These are phyloP conservation scores for Aplysina aerophoba DNA, from an alignment of 37 sponge, comb jelly and placozoan species.

Conservation along the genomic window DNA sequence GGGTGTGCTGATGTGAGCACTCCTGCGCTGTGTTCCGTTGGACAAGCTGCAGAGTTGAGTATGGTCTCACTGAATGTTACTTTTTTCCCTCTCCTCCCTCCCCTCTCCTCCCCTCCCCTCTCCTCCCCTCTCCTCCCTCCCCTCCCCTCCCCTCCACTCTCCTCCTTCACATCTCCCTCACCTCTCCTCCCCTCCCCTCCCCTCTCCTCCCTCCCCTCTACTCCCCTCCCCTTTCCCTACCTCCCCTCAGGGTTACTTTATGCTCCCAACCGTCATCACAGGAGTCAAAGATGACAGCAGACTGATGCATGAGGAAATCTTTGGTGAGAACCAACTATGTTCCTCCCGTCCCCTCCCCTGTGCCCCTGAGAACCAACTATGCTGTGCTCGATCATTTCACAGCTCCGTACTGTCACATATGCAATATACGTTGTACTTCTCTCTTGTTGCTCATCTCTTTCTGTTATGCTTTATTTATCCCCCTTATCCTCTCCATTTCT, in stretches of 20 bases:
- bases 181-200: neutral
- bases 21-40: no score
- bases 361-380: neutral
- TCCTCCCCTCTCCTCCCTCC: neutral
- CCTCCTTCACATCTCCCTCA: neutral
- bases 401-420: no score
- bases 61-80: no score
- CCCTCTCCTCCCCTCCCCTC: neutral
- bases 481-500: conserved; percentile 19
- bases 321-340: conserved; percentile 55
- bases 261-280: conserved; percentile 88
- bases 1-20: no score
- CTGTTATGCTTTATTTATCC: neutral
- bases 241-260: conserved; percentile 78
- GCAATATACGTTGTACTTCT: no score
- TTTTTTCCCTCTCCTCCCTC: neutral
- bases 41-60: no score
- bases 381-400: no score
- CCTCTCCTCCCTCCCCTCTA: neutral
- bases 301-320: conserved; percentile 90
- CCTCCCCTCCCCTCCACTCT: no score
- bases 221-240: neutral
- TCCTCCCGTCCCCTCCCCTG: neutral
- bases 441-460: no score
- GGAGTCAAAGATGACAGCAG: conserved; percentile 73